Base-by-base conservation (phyloP, 1,140 invertebrate species). In the Coelopa frigida region DNA sequence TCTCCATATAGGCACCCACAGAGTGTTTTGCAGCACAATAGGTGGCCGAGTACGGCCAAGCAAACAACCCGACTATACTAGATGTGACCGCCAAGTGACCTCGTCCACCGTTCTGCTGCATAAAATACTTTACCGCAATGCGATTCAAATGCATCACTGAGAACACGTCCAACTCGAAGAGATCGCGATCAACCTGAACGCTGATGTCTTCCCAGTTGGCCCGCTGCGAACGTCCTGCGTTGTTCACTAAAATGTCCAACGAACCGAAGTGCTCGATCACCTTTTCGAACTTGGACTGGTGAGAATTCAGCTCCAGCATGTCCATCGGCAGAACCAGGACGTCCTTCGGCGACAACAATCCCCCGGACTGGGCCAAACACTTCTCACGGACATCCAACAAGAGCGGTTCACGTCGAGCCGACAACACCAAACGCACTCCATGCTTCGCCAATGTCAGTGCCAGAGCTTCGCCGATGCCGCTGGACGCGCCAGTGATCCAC, bases 401-500 rank as follows among this genome's bases (percentile, higher is more conserved):
- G 64, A 86, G 79, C n/a, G 73, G 61, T 58, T 75, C 69, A 50
- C 83, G 76, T 27, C 89, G 75, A 2, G 89, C 87, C n/a, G 86
- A 82, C 10, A 94, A 60, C 10, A 87, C 77, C 18, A 94, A 59
- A 60, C 82, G 82, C 12, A 81, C 83, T 8, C 82, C 83, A 51
- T 74, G 70, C 55, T 75, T 77, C 4, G 89, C 85, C 26, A 92
- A 69, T 22, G 76, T 75, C 46, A 86, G 75, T 0, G 88, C 85
- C 38, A 89, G 66, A 50, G 78, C 64, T 72, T 89, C 85, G 11
- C 91, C 91, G 55, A 94, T 92, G 17, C 91, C 90, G 73, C 85
- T 88, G 0, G 89, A 93, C 10, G 89, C 86, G 31, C 91, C 89
- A 2, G 86, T 91, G 54, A 94, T 85, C 84, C 89, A 94, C 2